Percentiles rank a stretch among this genome's conserved stretches.
Conservation (phyloP, 2,113 vertebrate species). For the Hiodon alosoides region DNA sequence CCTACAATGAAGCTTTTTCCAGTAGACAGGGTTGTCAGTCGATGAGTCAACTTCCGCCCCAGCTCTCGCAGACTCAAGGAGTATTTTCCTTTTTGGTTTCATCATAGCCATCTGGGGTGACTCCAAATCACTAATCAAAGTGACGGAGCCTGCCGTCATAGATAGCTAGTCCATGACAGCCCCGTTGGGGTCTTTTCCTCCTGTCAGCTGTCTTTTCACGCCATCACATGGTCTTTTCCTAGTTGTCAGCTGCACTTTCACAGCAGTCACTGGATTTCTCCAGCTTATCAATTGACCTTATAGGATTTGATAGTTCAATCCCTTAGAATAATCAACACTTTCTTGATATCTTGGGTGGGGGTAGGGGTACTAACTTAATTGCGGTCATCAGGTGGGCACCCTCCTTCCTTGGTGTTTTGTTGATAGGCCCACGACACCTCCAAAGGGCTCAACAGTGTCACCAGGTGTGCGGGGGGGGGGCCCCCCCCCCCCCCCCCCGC, state of each 20-base stretch:
- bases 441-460: too few relatives aligned
- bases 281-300: neutral
- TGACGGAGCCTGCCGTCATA: constrained; percentile 4
- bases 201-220: too few relatives aligned
- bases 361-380: too few relatives aligned
- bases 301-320: neutral
- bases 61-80: constrained; percentile 21
- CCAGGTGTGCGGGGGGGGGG: too few relatives aligned
- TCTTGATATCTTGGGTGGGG: too few relatives aligned
- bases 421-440: too few relatives aligned
- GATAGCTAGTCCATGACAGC: constrained; percentile 10
- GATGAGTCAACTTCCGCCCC: constrained; percentile 25
- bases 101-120: too few relatives aligned
- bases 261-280: constrained; percentile 8
- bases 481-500: too few relatives aligned
- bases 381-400: too few relatives aligned
- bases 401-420: too few relatives aligned
- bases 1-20: too few relatives aligned
- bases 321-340: too few relatives aligned
- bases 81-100: constrained; percentile 13
- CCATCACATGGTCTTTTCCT: neutral
- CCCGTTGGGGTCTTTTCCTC: constrained; percentile 6
- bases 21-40: constrained; percentile 4
- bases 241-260: constrained; percentile 10
- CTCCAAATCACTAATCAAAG: neutral